Evolutionary conservation across 1,140 invertebrate species (phyloP).

Genomic region (Drosophila miranda): DNA sequence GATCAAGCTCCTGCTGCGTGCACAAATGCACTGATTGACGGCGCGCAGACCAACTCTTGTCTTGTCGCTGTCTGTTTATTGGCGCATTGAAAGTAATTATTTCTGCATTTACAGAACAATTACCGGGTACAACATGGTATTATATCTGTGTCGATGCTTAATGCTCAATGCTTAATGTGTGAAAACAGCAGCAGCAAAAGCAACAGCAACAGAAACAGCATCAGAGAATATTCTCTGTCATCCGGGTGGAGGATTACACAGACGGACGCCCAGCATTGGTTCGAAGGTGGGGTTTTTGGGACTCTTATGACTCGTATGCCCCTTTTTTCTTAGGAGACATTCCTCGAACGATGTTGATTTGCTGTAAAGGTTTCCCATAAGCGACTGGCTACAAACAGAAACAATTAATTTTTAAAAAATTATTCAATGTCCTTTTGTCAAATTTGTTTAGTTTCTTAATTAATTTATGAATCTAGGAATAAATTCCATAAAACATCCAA

Average conservation of each 20-base stretch:
- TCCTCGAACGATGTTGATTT: no score
- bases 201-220: constrained; percentile 3
- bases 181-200: constrained; percentile 40
- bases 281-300: constrained; percentile 7
- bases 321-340: constrained; percentile 23
- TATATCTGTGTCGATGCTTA: constrained; percentile 73
- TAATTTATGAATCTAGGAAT: no score
- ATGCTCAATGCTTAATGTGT: constrained; percentile 67
- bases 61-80: constrained; percentile 55
- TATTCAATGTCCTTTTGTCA: no score
- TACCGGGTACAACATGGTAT: constrained; percentile 75
- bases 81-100: constrained; percentile 80
- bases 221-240: constrained; percentile 48
- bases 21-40: constrained; percentile 73
- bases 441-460: no score
- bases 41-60: constrained; percentile 14
- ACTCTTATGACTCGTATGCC: constrained; percentile 23
- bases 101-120: constrained; percentile 80
- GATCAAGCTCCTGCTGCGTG: constrained; percentile 75
- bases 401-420: no score
- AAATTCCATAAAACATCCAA: no score
- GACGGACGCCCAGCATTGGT: constrained; percentile 48
- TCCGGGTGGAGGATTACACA: constrained; percentile 76
- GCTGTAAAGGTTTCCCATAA: no score
- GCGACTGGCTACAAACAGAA: no score